Evolutionary conservation across 2,113 vertebrate genomes (phyloP), one percentile per base, ranked within the genome.

Genomic region (Poicephalus meyeri): DNA sequence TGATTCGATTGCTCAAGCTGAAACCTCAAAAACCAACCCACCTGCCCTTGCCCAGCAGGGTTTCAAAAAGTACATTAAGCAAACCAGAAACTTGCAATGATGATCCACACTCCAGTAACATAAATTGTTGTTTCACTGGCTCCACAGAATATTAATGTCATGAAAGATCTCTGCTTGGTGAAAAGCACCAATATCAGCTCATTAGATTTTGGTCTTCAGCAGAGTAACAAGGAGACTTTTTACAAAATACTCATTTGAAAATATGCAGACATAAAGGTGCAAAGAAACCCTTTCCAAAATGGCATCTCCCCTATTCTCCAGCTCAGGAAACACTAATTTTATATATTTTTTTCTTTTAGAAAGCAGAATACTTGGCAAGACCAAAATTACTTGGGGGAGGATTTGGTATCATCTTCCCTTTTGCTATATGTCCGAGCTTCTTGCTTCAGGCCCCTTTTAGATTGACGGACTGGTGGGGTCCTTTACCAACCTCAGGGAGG

Each of bases 391-490:
- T 3, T 33, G 16, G n/a, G 41, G 55, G 11, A 70, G 4, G 12
- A 81, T 2, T 41, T 4, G 21, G 14, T 41, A 21, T 21, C 39
- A 18, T n/a, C 16, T 71, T 28, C 24, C 8, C 55, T 6, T 4
- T 7, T 14, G 10, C 7, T 1, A 0, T 8, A 9, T 2, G 24
- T 18, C n/a, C 16, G 14, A 79, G 37, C 37, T 79, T 7, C 25
- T 70, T 26, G 13, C 20, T 64, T 29, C 71, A 66, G 56, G 29
- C 15, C 80, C 52, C 13, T 80, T 31, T 73, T 3, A 80, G 41
- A 33, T 10, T 47, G 29, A 31, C 10, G 29, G 46, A 46, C 16
- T 53, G 31, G 3, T 37, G 37, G 16, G 31, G 31, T 56, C 28
- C n/a, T 58, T 14, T 52, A 61, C 10, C 3, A 4, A 4, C 21